These are phyloP conservation scores for Thymallus thymallus DNA, from an alignment of 2,113 vertebrate genomes.

Conservation along the genomic window DNA sequence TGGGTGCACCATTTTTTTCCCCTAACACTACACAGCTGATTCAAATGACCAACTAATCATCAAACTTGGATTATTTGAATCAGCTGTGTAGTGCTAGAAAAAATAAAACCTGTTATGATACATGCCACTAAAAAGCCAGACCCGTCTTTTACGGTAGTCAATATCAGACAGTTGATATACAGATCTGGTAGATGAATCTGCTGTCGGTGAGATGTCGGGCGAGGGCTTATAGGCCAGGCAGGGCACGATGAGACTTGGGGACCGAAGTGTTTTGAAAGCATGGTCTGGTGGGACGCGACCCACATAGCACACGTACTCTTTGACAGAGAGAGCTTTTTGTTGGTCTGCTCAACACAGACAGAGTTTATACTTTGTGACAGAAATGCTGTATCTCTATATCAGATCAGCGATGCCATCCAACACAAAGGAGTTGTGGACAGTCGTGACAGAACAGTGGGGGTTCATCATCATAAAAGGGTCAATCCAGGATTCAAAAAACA, in stretches of 20 bases:
- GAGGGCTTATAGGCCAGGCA: not conserved
- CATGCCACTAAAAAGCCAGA: not conserved
- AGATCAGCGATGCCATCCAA: not conserved
- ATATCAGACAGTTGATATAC: not conserved
- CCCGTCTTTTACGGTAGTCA: not conserved
- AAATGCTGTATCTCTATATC: not conserved
- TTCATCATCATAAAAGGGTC: not conserved
- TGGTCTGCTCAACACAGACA: conserved; percentile 15
- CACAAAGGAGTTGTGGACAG: conserved; percentile 6
- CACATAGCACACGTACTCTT: conserved; percentile 15
- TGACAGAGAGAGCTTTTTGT: conserved; percentile 5
- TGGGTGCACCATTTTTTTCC: too few species aligned
- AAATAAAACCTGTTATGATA: too few species aligned
- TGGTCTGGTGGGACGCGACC: conserved; percentile 18
- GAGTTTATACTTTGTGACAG: not conserved
- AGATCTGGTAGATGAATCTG: not conserved
- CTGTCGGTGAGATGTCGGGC: conserved; percentile 14
- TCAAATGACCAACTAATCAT: too few species aligned
- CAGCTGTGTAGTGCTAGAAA: too few species aligned
- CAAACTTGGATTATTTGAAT: too few species aligned
- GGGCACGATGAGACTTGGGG: conserved; percentile 1
- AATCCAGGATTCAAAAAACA: too few species aligned
- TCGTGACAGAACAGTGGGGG: conserved; percentile 8
- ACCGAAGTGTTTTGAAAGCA: conserved; percentile 9
- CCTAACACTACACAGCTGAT: too few species aligned